phyloP scores from a whole-genome alignment of 2,888 invertebrate genomes.

The Vandiemenella viatica region DNA sequence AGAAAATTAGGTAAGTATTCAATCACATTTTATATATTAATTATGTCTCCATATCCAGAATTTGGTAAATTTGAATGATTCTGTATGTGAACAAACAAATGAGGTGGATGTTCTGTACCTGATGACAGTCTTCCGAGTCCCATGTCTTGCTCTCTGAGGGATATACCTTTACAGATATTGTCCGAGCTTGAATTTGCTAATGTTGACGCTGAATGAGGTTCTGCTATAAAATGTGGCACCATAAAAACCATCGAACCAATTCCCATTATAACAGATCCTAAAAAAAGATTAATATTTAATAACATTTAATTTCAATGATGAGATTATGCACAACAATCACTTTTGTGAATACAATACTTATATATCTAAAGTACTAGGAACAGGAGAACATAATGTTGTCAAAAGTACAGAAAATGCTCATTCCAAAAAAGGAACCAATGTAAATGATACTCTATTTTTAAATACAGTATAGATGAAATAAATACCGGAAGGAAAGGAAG shows the following conservation, averaged over 20 bases:
- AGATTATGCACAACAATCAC: too few species aligned
- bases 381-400: too few species aligned
- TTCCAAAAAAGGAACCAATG: too few species aligned
- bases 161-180: conserved; percentile 63
- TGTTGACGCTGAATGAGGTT: conserved; percentile 53
- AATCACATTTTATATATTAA: too few species aligned
- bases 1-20: too few species aligned
- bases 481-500: too few species aligned
- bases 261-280: conserved; percentile 83
- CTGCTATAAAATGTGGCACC: conserved; percentile 81
- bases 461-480: too few species aligned
- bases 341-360: too few species aligned
- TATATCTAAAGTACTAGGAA: too few species aligned
- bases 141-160: conserved; percentile 57
- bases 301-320: not conserved
- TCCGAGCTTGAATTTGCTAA: conserved; percentile 53
- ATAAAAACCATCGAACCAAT: conserved; percentile 84
- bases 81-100: not conserved
- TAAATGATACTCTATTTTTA: too few species aligned
- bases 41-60: not conserved
- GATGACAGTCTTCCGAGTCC: conserved; percentile 36
- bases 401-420: too few species aligned
- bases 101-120: conserved; percentile 14
- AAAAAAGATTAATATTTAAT: conserved; percentile 9
- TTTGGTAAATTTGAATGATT: not conserved